These are phyloP conservation scores for Globia sparganii DNA, from an alignment of 2,888 invertebrate genomes.

Conservation along the genomic window DNA sequence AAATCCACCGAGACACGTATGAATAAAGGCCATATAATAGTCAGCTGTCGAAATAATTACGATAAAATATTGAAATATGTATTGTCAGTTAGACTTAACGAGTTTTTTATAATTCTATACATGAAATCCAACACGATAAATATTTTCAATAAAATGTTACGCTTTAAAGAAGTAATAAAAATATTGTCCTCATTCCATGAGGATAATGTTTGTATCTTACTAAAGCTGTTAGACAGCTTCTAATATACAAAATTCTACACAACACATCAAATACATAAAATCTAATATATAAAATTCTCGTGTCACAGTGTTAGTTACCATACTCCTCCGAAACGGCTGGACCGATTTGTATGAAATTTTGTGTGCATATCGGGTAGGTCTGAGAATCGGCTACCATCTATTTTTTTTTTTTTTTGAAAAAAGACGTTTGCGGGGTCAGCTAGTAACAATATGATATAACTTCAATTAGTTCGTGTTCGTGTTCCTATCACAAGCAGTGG, in stretches of 20 bases:
- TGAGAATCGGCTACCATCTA: no score
- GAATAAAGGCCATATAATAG: background rate
- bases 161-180: background rate
- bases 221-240: background rate
- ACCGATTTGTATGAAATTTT: no score
- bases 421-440: no score
- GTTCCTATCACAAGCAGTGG: background rate
- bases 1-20: background rate
- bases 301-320: no score
- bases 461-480: background rate
- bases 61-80: background rate
- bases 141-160: background rate
- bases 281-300: no score
- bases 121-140: no score
- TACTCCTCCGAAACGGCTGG: no score
- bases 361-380: no score
- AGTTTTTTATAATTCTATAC: background rate
- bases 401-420: no score
- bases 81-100: background rate
- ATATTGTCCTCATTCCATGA: background rate
- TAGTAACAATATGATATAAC: background rate
- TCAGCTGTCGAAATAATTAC: background rate
- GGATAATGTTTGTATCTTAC: slow-evolving; percentile 2
- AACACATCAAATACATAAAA: no score
- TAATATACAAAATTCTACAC: no score